Percentiles rank a stretch among this genome's conserved stretches.
These are phyloP conservation scores for Teleogryllus occipitalis DNA, from an alignment of 1,140 invertebrate genomes.

Conservation along the genomic window DNA sequence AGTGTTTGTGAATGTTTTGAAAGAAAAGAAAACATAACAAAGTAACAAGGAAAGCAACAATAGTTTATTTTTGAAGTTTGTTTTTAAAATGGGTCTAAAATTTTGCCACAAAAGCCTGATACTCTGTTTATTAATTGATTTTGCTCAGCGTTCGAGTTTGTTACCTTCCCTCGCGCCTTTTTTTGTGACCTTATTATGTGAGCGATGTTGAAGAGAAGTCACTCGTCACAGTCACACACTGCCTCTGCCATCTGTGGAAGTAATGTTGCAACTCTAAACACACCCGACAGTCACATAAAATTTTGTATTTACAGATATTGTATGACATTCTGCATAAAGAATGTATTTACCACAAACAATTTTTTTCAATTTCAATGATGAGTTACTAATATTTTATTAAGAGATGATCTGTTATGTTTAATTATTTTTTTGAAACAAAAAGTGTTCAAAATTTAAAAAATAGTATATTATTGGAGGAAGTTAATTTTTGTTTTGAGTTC, in stretches of 20 bases:
- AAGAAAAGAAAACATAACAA: slow-evolving; percentile 11
- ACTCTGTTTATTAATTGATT: slow-evolving; percentile 12
- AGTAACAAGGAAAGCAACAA: slow-evolving; percentile 10
- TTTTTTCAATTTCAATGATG: not conserved
- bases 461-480: not conserved
- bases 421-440: no score
- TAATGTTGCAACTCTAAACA: slow-evolving; percentile 17
- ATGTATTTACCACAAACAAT: not conserved
- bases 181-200: slow-evolving; percentile 18
- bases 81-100: slow-evolving; percentile 13
- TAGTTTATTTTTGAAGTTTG: not conserved
- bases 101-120: slow-evolving; percentile 21
- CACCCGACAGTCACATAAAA: not conserved
- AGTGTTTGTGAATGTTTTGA: slow-evolving; percentile 18
- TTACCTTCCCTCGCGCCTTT: slow-evolving; percentile 19
- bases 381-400: no score
- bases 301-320: not conserved
- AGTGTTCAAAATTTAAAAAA: not conserved
- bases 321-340: not conserved
- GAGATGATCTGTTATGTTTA: no score
- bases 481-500: not conserved
- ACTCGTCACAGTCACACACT: slow-evolving; percentile 18
- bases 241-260: slow-evolving; percentile 22
- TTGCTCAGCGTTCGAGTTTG: slow-evolving; percentile 17
- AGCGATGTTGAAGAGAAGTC: slow-evolving; percentile 17